Percentiles rank a stretch among this genome's conserved stretches.
phyloP scores from a whole-genome alignment of 2,797 vertebrate genomes.

The Carcharodon carcharias region DNA sequence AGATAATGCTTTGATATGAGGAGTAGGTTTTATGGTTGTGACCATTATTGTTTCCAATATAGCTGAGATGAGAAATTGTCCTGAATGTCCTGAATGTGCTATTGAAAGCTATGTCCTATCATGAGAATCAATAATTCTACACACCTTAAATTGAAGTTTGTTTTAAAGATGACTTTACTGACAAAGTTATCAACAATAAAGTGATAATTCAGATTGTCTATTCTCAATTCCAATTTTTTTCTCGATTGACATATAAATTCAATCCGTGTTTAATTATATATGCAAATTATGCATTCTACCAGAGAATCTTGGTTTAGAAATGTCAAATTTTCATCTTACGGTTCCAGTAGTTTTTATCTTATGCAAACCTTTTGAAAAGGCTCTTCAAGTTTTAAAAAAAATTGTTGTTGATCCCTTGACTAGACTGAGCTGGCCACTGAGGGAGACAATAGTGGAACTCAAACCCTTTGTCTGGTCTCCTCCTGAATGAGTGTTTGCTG shows the following conservation, averaged over 20 bases:
- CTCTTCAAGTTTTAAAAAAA: too few relatives aligned
- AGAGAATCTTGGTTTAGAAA: too few relatives aligned
- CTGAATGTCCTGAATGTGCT: too few relatives aligned
- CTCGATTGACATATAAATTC: too few relatives aligned
- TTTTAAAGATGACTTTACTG: not conserved
- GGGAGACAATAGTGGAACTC: too few relatives aligned
- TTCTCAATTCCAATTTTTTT: not conserved
- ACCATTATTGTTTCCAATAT: not conserved
- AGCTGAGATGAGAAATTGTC: not conserved
- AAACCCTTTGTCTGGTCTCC: not conserved
- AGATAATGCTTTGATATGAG: not conserved
- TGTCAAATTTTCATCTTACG: too few relatives aligned
- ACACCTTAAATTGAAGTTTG: not conserved
- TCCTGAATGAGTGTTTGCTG: not conserved
- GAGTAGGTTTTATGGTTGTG: not conserved
- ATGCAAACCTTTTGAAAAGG: too few relatives aligned
- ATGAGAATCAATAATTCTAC: not conserved
- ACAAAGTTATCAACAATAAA: not conserved
- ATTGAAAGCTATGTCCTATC: not conserved
- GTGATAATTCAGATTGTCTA: not conserved
- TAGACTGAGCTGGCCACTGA: too few relatives aligned
- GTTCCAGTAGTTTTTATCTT: too few relatives aligned
- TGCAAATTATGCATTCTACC: too few relatives aligned
- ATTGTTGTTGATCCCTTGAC: too few relatives aligned
- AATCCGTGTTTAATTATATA: too few relatives aligned